Evolutionary conservation across 1,140 invertebrate genomes (phyloP).

Genomic region (Octopus sinensis): DNA sequence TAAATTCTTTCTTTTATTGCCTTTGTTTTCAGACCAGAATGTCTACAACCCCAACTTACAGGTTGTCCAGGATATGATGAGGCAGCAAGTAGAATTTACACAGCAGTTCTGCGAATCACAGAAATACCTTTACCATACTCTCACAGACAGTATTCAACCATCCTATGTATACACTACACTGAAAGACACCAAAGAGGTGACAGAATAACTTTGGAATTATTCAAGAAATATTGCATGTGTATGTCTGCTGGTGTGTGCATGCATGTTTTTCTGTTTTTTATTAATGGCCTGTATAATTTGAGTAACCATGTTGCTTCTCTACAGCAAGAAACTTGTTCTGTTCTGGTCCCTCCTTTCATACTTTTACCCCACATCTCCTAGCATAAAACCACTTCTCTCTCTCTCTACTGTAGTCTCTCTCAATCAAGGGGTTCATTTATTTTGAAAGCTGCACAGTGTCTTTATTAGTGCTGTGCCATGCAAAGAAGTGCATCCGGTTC

Average conservation of each 20-base stretch:
- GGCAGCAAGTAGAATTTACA: conserved; percentile 44
- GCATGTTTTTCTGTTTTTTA: no score
- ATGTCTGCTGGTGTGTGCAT: neutral
- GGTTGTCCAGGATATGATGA: conserved; percentile 51
- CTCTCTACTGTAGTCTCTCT: no score
- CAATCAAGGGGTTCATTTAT: no score
- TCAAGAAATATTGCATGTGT: neutral
- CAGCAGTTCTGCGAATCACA: conserved; percentile 41
- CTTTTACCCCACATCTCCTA: no score
- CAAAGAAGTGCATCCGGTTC: no score
- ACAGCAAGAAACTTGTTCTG: no score
- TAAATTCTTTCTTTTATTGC: neutral
- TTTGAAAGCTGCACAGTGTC: no score
- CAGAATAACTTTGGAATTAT: neutral
- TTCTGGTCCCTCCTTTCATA: no score
- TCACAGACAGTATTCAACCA: conserved; percentile 28
- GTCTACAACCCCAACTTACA: conserved; percentile 44
- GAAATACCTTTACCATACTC: conserved; percentile 35
- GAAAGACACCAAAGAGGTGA: conserved; percentile 48
- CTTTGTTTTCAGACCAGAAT: conserved; percentile 39
- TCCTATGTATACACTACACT: conserved; percentile 50
- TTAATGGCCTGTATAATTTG: no score
- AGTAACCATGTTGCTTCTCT: no score
- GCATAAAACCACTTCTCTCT: no score
- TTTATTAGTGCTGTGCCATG: no score